Evolutionary conservation across 2,113 vertebrate genomes (phyloP), one percentile per base, ranked within the genome.

Genomic region (Ancistrus triradiatus): DNA sequence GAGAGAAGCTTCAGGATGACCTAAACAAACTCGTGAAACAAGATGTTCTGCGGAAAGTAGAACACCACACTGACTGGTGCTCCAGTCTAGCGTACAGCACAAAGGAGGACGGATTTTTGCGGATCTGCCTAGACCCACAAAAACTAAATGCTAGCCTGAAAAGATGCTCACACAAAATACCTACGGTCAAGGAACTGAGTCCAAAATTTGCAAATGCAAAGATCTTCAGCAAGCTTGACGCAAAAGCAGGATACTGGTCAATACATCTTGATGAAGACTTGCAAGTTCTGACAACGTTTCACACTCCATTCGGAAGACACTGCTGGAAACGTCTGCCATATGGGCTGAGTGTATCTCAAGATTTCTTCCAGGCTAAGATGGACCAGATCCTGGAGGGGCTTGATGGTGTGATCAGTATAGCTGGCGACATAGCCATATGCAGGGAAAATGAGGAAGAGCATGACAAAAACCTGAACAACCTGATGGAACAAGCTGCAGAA

Each of bases 171-270:
- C n/a, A n/a, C n/a, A n/a, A n/a, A n/a, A n/a, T n/a, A n/a, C n/a
- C n/a, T 31, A 69, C 59, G 4, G n/a, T 69, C 14, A 42, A 69
- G 2, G 59, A 69, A 56, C 15, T 63, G 7, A 69, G 55, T 7
- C 49, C 42, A 42, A 42, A 24, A n/a, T 63, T 70, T 70, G 51
- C 59, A 58, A 49, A n/a, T 13, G 28, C 66, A 31, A 63, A 58
- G 14, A 3, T 64, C 0, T 61, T 61, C 57, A 62, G 48, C 50
- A 66, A 72, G 6, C 58, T 61, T 1, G 57, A 56, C 13, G 58
- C 58, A 67, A 67, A 57, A 57, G 33, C 58, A n/a, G n/a, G 43
- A 56, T 66, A 72, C 18, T 66, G 63, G 69, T 66, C 69, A 0
- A 55, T 56, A 56, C 69, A 49, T 17, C 33, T 72, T 6, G 28